Base-by-base conservation (phyloP, 35 echinoderm and acorn worm genomes). In the Lytechinus variegatus region DNA sequence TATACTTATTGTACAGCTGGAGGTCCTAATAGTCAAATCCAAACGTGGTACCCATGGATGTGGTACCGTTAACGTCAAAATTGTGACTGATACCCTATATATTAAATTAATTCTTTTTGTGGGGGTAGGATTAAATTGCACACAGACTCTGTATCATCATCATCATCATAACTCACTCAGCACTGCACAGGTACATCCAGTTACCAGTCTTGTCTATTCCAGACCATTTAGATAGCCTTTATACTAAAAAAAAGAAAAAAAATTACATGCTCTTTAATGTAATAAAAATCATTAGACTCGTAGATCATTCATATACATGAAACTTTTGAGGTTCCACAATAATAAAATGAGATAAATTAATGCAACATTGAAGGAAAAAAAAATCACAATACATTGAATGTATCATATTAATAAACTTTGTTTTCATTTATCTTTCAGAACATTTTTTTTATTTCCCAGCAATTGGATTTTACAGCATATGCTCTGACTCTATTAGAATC, bases 201-300 rank as follows among this genome's bases (percentile, higher is more conserved):
- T 58, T 58, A 9, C 13, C 56, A 2, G 9, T 58, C 8, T 9
- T 58, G 10, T 9, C 4, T 9, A 9, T 13, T 58, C 9, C 56
- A 58, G 13, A 10, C 56, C 13, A 9, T 58, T 13, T 58, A 58
- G 9, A 58, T 58, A 58, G 13, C 9, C 0, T 9, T 13, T 13
- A 58, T 13, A 58, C 56, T 58, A 44, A 44, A 44, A 44, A 44
- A 58, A 58, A 58, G 61, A 24, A 79, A 79, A n/a, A 19, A 24
- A 79, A 79, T 79, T 14, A 79, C 66, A 79, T 79, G 66, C 66
- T 16, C 66, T 79, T 79, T 79, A 79, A 79, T 79, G 66, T 79
- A 79, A 79, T 79, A 79, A 79, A 79, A 79, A 79, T 79, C 16
- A n/a, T n/a, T 7, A 79, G 66, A 79, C 66, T n/a, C 16, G 6